These are phyloP conservation scores for Drosophila seclusa DNA, from an alignment of 2,888 invertebrate species.

Conservation along the genomic window DNA sequence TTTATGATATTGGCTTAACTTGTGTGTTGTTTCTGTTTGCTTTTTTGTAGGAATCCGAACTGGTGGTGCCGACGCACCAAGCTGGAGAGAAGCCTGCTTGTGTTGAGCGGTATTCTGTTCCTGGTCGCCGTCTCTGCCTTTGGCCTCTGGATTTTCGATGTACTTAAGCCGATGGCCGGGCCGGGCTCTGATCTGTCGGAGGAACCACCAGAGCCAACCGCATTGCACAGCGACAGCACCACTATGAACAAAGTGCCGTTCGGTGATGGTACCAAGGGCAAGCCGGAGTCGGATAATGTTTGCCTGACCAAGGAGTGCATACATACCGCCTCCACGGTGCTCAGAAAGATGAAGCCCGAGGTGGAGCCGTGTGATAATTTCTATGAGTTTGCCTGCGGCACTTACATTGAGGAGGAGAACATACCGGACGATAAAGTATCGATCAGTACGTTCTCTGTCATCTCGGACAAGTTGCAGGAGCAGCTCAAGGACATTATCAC, in stretches of 20 bases:
- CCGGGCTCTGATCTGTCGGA: constrained; percentile 1
- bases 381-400: constrained; percentile 91
- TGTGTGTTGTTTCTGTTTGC: constrained; percentile 4
- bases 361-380: constrained; percentile 92
- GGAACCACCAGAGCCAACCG: constrained; percentile 67
- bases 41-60: constrained; percentile 88
- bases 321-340: constrained; percentile 89
- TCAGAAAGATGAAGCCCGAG: constrained; percentile 88
- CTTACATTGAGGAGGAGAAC: constrained; percentile 88
- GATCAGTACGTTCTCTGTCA: constrained; percentile 85
- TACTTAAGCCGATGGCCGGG: constrained; percentile 37
- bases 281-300: constrained; percentile 82
- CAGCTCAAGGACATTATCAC: constrained; percentile 84
- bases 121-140: constrained; percentile 88
- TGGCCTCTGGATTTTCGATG: constrained; percentile 83
- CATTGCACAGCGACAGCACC: constrained; percentile 69
- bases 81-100: constrained; percentile 89
- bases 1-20: constrained; percentile 37
- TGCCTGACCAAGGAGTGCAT: constrained; percentile 93
- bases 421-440: constrained; percentile 89
- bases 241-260: constrained; percentile 61
- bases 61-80: constrained; percentile 92
- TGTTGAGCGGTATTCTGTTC: constrained; percentile 87
- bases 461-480: constrained; percentile 85
- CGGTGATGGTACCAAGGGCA: constrained; percentile 67